Evolutionary conservation across 1,140 invertebrate species (phyloP), one percentile per base, ranked within the genome.

Genomic region (Drosophila punjabiensis): DNA sequence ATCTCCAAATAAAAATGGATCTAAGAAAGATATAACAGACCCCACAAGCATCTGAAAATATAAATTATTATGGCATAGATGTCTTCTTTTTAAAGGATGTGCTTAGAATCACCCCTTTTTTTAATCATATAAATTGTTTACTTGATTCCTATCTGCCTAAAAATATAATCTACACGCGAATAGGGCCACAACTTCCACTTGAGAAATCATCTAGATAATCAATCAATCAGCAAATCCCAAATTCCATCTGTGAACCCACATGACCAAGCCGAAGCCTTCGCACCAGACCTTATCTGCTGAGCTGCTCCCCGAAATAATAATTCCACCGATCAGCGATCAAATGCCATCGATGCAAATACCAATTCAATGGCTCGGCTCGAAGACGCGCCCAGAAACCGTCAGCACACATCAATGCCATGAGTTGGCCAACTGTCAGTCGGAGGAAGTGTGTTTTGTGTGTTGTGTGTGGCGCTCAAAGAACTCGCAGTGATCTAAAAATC

Each of bases 361-460:
- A 79, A 79, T 79, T 50, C 39, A 71, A 47, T 52, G 35, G 18
- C 45, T 71, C 10, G 53, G 39, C 32, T 53, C 16, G 75, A 75
- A 89, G 78, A 85, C 85, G 85, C 85, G 61, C 85, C 85, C 85
- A 81, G 48, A 79, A 81, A 88, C 76, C 62, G 81, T 81, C 84
- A 84, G 68, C 73, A 88, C 58, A 61, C 74, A 89, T 89, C 85
- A 73, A 70, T 77, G 64, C 39, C 71, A 61, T 53, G 33, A 52
- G 37, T 71, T 79, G 81, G 75, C 63, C 60, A 78, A 66, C 58
- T 28, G 48, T 41, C 65, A 41, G 73, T 68, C 71, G 71, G 63
- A 73, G 67, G 33, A 74, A 74, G 71, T 62, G 70, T 74, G 67
- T 60, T 48, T 60, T 48, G n/a, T n/a, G n/a, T n/a, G n/a, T n/a